Evolutionary conservation across 23 tunicate genomes (phyloP).

Genomic region (Aplidium turbinatum): DNA sequence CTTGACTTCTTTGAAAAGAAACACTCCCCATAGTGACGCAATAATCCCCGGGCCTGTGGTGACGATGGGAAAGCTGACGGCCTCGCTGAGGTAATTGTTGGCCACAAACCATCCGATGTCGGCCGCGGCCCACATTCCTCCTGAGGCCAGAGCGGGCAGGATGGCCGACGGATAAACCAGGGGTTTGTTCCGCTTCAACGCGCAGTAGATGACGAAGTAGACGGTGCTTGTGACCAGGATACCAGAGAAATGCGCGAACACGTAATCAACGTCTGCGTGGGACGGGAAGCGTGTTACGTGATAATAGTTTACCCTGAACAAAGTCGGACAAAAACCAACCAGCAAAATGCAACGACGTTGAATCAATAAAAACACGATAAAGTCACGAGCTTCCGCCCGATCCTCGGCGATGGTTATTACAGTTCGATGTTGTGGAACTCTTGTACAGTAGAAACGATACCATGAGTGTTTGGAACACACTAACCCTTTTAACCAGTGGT

Average conservation of each 20-base stretch:
- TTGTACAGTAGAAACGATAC: slow-evolving; percentile 1
- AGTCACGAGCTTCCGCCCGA: too few relatives aligned
- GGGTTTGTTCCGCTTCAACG: slow-evolving; percentile 72
- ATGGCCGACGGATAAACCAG: slow-evolving; percentile 77
- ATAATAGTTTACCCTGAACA: too few relatives aligned
- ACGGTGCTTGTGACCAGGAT: slow-evolving; percentile 62
- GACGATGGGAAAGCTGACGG: slow-evolving; percentile 92
- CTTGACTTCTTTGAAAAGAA: slow-evolving; percentile 81
- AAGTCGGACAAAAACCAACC: too few relatives aligned
- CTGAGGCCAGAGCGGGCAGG: slow-evolving; percentile 82
- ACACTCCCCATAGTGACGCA: slow-evolving; percentile 92
- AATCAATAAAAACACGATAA: too few relatives aligned
- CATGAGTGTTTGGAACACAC: too few relatives aligned
- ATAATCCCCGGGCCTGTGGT: slow-evolving; percentile 93
- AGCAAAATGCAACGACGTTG: too few relatives aligned
- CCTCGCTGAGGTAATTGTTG: slow-evolving; percentile 75
- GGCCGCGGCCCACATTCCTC: slow-evolving; percentile 93
- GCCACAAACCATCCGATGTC: slow-evolving; percentile 93
- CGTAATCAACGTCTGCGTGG: slow-evolving; percentile 77
- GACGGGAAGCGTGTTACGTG: neutral
- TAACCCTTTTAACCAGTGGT: too few relatives aligned
- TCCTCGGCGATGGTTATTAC: too few relatives aligned
- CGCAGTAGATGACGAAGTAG: slow-evolving; percentile 77
- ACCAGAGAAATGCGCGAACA: slow-evolving; percentile 92
- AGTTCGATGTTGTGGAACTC: neutral